A percentile compares a stretch with the other conserved stretches of the same genome.
These are phyloP conservation scores for Craterocephalus amniculus DNA, from an alignment of 2,797 vertebrate genomes.

Conservation along the genomic window DNA sequence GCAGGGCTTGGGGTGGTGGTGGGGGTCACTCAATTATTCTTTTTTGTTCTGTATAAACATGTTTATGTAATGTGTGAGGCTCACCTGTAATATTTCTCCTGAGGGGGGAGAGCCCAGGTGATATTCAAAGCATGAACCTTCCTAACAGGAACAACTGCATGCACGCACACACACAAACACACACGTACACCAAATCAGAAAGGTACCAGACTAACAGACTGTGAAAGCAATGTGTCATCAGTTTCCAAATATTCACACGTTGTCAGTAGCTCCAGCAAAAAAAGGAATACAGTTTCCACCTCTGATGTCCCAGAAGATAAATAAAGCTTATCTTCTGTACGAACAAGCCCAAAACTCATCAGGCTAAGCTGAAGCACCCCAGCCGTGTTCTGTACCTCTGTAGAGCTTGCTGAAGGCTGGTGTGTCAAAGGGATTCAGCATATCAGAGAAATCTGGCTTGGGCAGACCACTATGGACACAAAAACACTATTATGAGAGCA, in stretches of 20 bases:
- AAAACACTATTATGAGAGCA: slow-evolving; percentile 4
- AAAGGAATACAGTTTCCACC: background rate
- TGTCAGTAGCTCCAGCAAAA: slow-evolving; percentile 3
- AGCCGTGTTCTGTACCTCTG: slow-evolving; percentile 82
- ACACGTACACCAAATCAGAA: background rate
- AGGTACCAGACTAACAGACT: background rate
- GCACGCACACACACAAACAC: slow-evolving; percentile 8
- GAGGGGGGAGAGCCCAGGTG: slow-evolving; percentile 95
- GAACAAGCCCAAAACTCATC: background rate
- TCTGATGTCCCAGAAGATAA: background rate
- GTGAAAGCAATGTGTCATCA: background rate
- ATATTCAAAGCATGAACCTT: slow-evolving; percentile 94
- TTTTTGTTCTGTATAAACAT: background rate
- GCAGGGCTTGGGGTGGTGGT: background rate
- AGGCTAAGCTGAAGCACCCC: background rate
- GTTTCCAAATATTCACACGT: background rate
- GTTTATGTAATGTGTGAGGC: background rate
- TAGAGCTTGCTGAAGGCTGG: slow-evolving; percentile 93
- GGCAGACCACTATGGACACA: slow-evolving; percentile 80
- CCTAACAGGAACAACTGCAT: slow-evolving; percentile 90
- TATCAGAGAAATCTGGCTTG: slow-evolving; percentile 89
- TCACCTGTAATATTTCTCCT: slow-evolving; percentile 93
- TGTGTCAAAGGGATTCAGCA: slow-evolving; percentile 92
- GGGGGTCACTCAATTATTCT: background rate
- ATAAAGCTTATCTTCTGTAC: background rate